Evolutionary conservation across 2,113 vertebrate species (phyloP).

Genomic region (Scomber scombrus): DNA sequence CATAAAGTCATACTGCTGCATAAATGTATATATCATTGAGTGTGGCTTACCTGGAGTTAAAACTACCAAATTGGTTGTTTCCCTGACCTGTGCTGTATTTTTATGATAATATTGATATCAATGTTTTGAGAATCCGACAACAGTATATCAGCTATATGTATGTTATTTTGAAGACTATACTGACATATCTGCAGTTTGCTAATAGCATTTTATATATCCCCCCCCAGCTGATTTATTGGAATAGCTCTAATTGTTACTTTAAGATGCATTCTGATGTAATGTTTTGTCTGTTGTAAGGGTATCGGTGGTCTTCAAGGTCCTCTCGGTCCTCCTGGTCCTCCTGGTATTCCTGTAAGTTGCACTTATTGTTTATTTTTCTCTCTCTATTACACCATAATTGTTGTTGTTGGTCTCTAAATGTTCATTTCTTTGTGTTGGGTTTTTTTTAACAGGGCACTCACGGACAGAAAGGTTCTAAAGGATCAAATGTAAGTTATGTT

Average conservation of each 20-base stretch:
- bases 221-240: too few species aligned
- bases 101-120: too few species aligned
- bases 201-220: too few species aligned
- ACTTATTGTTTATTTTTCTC: background rate
- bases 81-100: too few species aligned
- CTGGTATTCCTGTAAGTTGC: constrained; percentile 94
- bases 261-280: constrained; percentile 8
- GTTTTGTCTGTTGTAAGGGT: constrained; percentile 83
- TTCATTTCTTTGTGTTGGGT: background rate
- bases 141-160: too few species aligned
- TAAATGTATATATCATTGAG: background rate
- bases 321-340: constrained; percentile 94
- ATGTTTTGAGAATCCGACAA: too few species aligned
- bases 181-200: too few species aligned
- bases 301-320: constrained; percentile 88
- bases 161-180: too few species aligned
- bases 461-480: constrained; percentile 97
- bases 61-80: background rate
- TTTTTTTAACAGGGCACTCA: constrained; percentile 88
- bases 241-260: too few species aligned
- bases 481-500: constrained; percentile 89
- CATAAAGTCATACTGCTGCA: background rate
- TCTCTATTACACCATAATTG: background rate
- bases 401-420: constrained; percentile 11
- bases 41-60: background rate